Base-by-base conservation (phyloP, 2,113 vertebrate species). In the Mustela lutreola region DNA sequence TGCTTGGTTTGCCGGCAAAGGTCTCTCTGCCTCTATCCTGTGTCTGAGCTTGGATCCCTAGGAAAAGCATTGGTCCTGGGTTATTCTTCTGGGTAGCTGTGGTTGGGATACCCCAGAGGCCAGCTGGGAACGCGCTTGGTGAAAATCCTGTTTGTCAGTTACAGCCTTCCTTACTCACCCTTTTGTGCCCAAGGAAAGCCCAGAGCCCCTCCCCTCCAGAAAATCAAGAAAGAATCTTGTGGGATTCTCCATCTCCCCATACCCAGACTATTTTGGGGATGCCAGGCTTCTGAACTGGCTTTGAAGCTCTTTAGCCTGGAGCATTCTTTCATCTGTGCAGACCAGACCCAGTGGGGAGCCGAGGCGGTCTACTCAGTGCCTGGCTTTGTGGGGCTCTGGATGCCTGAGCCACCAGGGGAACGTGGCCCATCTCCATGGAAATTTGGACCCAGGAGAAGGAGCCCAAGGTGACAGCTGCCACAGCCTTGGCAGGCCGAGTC, bases 291-390 rank as follows among this genome's bases (percentile, higher is more conserved):
- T 89, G 39, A 71, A 5, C 14, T 5, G 11, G 48, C 84, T 97
- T 93, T 96, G 80, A 94, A 89, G 92, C 76, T 70, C 87, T 96
- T 63, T 31, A 33, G 67, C 81, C 36, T 15, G n/a, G 73, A 96
- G 42, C 67, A 45, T 31, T 26, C 73, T 93, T 96, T 93, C 31
- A 87, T 92, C 89, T 87, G 28, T 10, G 33, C 42, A 58, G 50
- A 81, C 28, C 31, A 24, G 50, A 75, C 62, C 48, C 90, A 36
- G 33, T 19, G 36, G 83, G 67, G 76, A 89, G 65, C 92, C 81
- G 5, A 91, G 50, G 67, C 0, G 9, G 26, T 18, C 83, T 95
- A 81, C 70, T 79, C 89, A 22, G 18, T 85, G 56, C 45, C 33
- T 1, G 5, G 73, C 67, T 83, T 89, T 95, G 33, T 33, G 58